Evolutionary conservation across 2,888 invertebrate genomes (phyloP).

Genomic region (Acleris sparsana): DNA sequence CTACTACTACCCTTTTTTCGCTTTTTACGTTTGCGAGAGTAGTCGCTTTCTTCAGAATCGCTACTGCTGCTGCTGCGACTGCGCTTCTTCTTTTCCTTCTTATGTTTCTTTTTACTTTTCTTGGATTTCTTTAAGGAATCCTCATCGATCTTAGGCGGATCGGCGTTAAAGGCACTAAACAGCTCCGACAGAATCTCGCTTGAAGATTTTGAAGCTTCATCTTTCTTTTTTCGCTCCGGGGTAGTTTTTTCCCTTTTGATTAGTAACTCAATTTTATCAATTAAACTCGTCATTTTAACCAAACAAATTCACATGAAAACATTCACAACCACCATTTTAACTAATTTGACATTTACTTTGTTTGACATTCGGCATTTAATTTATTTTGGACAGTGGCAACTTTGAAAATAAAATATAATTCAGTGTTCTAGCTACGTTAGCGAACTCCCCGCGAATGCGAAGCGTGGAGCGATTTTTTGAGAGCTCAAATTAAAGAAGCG

Average conservation of each 20-base stretch:
- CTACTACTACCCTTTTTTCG: constrained; percentile 76
- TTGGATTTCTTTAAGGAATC: constrained; percentile 72
- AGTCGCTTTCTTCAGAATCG: constrained; percentile 72
- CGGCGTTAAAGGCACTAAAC: constrained; percentile 90
- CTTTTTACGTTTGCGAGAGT: constrained; percentile 82
- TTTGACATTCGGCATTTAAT: constrained; percentile 16
- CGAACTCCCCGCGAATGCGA: no score
- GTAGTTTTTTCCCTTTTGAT: constrained; percentile 77
- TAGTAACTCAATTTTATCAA: constrained; percentile 73
- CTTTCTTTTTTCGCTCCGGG: constrained; percentile 70
- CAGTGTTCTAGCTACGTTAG: no score
- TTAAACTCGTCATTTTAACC: constrained; percentile 64
- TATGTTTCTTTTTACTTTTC: constrained; percentile 85
- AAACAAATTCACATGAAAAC: constrained; percentile 35
- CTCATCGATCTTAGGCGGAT: constrained; percentile 84
- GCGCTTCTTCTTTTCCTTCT: constrained; percentile 83
- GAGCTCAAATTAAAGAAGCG: no score
- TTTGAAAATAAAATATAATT: background rate
- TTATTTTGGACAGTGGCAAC: constrained; percentile 7
- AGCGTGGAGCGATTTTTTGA: no score
- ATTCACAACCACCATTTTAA: constrained; percentile 34
- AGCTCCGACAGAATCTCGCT: constrained; percentile 92
- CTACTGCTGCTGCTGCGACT: constrained; percentile 67
- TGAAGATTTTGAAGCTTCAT: constrained; percentile 85
- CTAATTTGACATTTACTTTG: constrained; percentile 16